Evolutionary conservation across 2,797 vertebrate species (phyloP), one percentile per base, ranked within the genome.

Genomic region (Pseudopleuronectes americanus): DNA sequence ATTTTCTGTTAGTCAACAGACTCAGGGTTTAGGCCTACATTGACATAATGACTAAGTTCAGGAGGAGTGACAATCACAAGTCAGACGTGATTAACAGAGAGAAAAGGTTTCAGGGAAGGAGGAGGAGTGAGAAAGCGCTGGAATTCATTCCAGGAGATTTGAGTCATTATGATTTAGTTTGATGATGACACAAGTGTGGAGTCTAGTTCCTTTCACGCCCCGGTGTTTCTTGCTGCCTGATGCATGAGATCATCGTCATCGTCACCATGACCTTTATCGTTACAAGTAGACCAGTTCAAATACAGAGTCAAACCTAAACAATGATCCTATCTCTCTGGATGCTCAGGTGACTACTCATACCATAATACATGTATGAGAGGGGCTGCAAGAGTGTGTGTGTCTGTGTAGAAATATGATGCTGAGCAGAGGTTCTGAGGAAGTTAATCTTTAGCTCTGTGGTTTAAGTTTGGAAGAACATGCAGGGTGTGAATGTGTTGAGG

Each of bases 401-500:
- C 0, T 41, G 10, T 14, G 12, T 16, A 43, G 47, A 21, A 48
- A 48, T 14, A 48, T 48, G 8, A 48, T 33, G 23, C 28, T 1
- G 26, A 53, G 4, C 2, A 0, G 19, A 5, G 9, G 0, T 80
- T 81, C 66, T 16, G n/a, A 54, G 45, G 51, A 81, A 72, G 67
- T 2, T 0, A 60, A 64, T 41, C 23, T 48, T 45, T n/a, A 16
- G 7, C 51, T 47, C 21, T 31, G 12, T 17, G 10, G 8, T 12
- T 9, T 21, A 48, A 21, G 47, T 45, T 74, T 79, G 58, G 21
- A 19, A 69, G 71, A 76, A 80, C 3, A 2, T n/a, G 59, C 1
- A 23, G 51, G 38, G 16, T n/a, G 57, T 64, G 33, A 23, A 59
- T 49, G 22, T 72, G 62, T n/a, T 59, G 47, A 13, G n/a, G 2